These are phyloP conservation scores for Engraulis encrasicolus DNA, from an alignment of 2,113 vertebrate genomes.

Conservation along the genomic window DNA sequence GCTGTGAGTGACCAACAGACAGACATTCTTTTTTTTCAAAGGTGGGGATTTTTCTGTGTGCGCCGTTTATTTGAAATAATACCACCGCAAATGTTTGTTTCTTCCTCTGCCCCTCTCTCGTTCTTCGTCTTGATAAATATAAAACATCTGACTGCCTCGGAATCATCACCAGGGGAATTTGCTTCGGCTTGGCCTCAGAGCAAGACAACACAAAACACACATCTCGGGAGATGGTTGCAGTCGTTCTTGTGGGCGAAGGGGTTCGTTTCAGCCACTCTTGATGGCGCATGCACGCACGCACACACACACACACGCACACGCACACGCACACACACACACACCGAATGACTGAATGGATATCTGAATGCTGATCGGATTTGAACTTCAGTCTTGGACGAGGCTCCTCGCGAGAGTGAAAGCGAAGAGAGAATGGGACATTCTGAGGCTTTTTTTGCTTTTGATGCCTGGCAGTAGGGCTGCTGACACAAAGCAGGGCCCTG, in stretches of 20 bases:
- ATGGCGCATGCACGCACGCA: background rate
- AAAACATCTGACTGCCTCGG: background rate
- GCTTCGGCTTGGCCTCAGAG: conserved; percentile 29
- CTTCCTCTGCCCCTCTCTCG: background rate
- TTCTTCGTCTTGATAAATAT: background rate
- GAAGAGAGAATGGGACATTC: conserved; percentile 37
- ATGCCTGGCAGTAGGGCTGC: too few species aligned
- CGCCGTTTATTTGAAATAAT: conserved; percentile 59
- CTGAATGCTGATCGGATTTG: background rate
- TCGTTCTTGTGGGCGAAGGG: background rate
- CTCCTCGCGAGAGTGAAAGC: background rate
- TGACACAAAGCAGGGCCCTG: too few species aligned
- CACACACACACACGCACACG: background rate
- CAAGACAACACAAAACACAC: background rate
- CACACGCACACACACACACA: background rate
- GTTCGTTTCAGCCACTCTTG: background rate
- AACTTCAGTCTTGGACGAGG: background rate
- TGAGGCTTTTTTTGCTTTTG: conserved; percentile 25
- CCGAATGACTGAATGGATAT: background rate
- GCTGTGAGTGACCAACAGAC: conserved; percentile 44
- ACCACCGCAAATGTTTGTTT: conserved; percentile 47
- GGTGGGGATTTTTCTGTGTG: conserved; percentile 55
- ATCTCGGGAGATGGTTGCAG: background rate
- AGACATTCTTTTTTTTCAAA: conserved; percentile 36
- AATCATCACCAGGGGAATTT: conserved; percentile 18